Percentiles rank a stretch among this genome's conserved stretches.
phyloP scores from a whole-genome alignment of 2,888 invertebrate species.

The Odontocerum albicorne region DNA sequence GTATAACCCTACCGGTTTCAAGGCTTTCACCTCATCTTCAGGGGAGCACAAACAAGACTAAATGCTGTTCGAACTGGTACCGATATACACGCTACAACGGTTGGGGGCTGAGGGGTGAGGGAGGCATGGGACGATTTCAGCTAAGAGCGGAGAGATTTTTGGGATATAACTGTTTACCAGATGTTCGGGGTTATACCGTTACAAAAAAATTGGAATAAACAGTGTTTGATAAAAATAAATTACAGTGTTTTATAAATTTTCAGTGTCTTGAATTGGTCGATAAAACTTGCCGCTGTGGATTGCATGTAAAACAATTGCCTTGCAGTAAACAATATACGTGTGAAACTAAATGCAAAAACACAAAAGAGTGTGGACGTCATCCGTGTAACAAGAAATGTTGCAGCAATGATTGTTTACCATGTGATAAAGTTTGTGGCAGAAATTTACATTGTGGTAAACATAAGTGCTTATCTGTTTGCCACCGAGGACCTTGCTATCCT shows the following conservation, averaged over 20 bases:
- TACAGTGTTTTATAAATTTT: conserved; percentile 30
- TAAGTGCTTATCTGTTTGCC: conserved; percentile 80
- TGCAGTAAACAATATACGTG: conserved; percentile 86
- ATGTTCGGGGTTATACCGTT: too few relatives aligned
- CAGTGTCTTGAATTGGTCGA: conserved; percentile 66
- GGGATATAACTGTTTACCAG: too few relatives aligned
- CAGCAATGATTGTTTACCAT: conserved; percentile 79
- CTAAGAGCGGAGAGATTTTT: too few relatives aligned
- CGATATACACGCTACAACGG: too few relatives aligned
- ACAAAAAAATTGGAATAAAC: too few relatives aligned
- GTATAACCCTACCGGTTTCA: too few relatives aligned
- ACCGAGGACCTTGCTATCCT: conserved; percentile 83
- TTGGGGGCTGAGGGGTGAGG: too few relatives aligned
- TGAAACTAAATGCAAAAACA: conserved; percentile 83
- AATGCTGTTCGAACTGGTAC: too few relatives aligned
- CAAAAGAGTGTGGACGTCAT: conserved; percentile 83
- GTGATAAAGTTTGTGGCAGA: conserved; percentile 83
- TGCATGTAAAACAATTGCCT: conserved; percentile 77
- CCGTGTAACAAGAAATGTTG: conserved; percentile 90
- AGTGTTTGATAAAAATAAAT: too few relatives aligned
- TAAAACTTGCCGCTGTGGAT: conserved; percentile 81
- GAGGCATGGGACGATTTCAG: too few relatives aligned
- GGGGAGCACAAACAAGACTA: too few relatives aligned
- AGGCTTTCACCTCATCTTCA: too few relatives aligned
- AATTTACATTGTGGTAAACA: conserved; percentile 84